phyloP scores from a whole-genome alignment of 2,113 vertebrate species.

The Aptenodytes patagonicus region DNA sequence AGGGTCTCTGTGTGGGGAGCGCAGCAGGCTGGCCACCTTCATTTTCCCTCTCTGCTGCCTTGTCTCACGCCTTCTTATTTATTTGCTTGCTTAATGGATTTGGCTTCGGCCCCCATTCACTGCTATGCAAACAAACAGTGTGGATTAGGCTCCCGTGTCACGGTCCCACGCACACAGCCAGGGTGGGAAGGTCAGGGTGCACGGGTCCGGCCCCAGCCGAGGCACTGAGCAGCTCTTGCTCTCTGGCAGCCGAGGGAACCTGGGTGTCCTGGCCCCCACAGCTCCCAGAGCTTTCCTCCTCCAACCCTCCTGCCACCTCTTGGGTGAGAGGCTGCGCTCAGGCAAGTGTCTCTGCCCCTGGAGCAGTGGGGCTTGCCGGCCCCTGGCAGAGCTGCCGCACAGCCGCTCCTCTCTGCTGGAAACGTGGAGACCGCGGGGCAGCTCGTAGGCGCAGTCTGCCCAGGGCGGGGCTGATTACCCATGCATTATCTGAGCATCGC shows the following conservation, averaged over 20 bases:
- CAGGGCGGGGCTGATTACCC: not conserved
- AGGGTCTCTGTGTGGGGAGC: not conserved
- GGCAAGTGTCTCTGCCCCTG: not conserved
- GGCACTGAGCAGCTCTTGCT: not conserved
- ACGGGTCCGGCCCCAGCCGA: rapidly evolving
- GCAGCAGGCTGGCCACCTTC: not conserved
- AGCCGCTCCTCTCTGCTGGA: not conserved
- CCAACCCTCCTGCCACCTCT: not conserved
- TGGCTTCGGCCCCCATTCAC: not conserved
- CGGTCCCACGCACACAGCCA: not conserved
- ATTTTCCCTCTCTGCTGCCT: not conserved
- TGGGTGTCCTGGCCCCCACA: rapidly evolving
- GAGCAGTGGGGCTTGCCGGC: not conserved
- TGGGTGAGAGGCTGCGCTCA: rapidly evolving
- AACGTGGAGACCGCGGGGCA: not conserved
- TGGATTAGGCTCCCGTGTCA: not conserved
- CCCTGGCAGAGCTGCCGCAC: not conserved
- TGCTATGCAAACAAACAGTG: not conserved
- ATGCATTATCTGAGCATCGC: not conserved
- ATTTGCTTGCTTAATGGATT: not conserved
- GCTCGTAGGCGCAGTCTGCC: not conserved
- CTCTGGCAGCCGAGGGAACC: not conserved
- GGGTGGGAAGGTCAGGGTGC: not conserved
- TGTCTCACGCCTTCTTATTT: not conserved
- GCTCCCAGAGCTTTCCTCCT: not conserved